Evolutionary conservation across 2,113 vertebrate species (phyloP), one percentile per base, ranked within the genome.

Genomic region (Hippoglossus stenolepis): DNA sequence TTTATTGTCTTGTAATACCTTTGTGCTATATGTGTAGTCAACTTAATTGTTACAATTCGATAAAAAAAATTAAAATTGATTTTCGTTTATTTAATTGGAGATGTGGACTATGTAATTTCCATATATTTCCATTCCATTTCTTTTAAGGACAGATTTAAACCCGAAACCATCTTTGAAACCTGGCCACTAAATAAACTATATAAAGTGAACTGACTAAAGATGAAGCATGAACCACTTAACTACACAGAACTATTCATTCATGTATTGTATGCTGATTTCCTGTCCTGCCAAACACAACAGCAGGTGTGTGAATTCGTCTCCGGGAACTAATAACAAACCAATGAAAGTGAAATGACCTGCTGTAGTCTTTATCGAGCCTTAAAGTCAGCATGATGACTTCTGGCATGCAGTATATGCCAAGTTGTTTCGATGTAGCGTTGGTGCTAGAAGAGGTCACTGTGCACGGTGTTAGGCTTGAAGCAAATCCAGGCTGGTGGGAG

Each of bases 261-360:
- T 69, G 40, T 26, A 71, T 40, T 59, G 3, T 58, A 5, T 5
- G 12, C 20, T 24, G 13, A 56, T 56, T 71, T 49, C 38, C 24
- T 49, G 3, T n/a, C 28, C n/a, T 28, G n/a, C 20, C 60, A 59
- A 49, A 56, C 18, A 63, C 21, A 65, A 38, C 24, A 49, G 28
- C 45, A 38, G 56, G 43, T 40, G 23, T 20, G 14, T 28, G 54
- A 56, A 73, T 21, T 3, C 3, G 15, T 57, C 12, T 61, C 23
- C 28, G 26, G 47, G 17, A 63, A 21, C 23, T 56, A 63, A 20
- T 21, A 72, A 63, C 35, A 43, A 63, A 63, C 61, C 35, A 63
- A 63, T 63, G 61, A 63, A 63, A 21, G 45, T 68, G 45, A 61
- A 38, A 69, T 74, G 49, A 24, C 24, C 20, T 60, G 38, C 38